phyloP scores from a whole-genome alignment of 2,888 invertebrate genomes.

The Drosophila kambysellisi region DNA sequence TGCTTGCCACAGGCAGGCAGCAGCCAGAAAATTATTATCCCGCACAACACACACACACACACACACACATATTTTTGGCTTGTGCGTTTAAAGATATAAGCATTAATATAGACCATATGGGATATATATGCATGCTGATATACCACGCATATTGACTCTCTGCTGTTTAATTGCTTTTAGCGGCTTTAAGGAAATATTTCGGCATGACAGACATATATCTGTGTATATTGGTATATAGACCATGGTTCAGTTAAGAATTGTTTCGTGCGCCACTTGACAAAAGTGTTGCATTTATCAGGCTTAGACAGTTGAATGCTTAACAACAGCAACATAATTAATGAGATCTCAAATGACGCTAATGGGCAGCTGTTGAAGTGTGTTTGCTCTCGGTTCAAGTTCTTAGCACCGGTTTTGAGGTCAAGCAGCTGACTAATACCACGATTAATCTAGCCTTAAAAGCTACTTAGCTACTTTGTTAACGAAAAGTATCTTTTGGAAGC shows the following conservation, averaged over 20 bases:
- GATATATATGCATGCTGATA: slow-evolving; percentile 1
- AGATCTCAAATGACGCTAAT: slow-evolving; percentile 39
- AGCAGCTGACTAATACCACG: slow-evolving; percentile 2
- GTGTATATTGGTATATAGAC: slow-evolving; percentile 2
- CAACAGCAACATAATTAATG: slow-evolving; percentile 56
- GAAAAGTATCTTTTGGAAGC: not conserved
- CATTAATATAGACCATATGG: slow-evolving; percentile 20
- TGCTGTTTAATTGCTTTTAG: slow-evolving; percentile 63
- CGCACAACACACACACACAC: slow-evolving; percentile 19
- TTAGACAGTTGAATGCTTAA: slow-evolving; percentile 45
- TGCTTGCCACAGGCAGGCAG: slow-evolving; percentile 31
- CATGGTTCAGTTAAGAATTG: slow-evolving; percentile 11
- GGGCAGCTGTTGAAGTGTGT: slow-evolving; percentile 5
- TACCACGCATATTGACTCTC: not conserved
- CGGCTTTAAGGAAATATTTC: slow-evolving; percentile 11
- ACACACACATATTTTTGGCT: slow-evolving; percentile 9
- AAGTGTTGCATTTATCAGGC: slow-evolving; percentile 67
- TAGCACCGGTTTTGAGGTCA: slow-evolving; percentile 19
- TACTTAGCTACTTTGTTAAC: not conserved
- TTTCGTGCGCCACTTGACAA: slow-evolving; percentile 41
- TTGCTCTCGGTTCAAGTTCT: slow-evolving; percentile 3
- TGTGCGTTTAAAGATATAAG: slow-evolving; percentile 30
- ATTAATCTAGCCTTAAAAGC: slow-evolving; percentile 7
- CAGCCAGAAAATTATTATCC: slow-evolving; percentile 52
- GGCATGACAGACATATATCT: slow-evolving; percentile 5